Evolutionary conservation across 2,888 invertebrate species (phyloP).

Genomic region (Catotricha subobsoleta): DNA sequence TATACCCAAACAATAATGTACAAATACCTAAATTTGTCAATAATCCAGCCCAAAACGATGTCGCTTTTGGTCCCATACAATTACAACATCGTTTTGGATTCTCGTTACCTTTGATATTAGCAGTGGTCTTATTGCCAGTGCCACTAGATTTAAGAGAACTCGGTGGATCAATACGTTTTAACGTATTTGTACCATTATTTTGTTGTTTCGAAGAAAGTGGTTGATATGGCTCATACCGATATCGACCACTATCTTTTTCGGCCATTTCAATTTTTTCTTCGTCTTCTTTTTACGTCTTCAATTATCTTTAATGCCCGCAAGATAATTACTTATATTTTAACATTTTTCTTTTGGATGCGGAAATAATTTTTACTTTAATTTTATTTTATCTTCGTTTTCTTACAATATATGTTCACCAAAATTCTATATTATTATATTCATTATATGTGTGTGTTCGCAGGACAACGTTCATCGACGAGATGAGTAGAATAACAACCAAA

Average conservation of each 20-base stretch:
- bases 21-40: constrained; percentile 71
- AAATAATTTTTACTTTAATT: too few relatives aligned
- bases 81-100: constrained; percentile 14
- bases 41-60: constrained; percentile 41
- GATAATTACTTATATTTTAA: too few relatives aligned
- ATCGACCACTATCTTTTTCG: constrained; percentile 22
- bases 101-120: background rate
- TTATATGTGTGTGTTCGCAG: too few relatives aligned
- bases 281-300: background rate
- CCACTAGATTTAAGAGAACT: constrained; percentile 3
- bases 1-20: constrained; percentile 62
- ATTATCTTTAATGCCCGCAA: too few relatives aligned
- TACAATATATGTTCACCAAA: too few relatives aligned
- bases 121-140: background rate
- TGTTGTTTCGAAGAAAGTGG: constrained; percentile 17
- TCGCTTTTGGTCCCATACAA: constrained; percentile 17
- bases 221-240: constrained; percentile 30
- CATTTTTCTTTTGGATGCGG: too few relatives aligned
- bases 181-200: constrained; percentile 17
- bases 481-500: too few relatives aligned
- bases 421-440: too few relatives aligned
- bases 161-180: constrained; percentile 18
- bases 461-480: too few relatives aligned
- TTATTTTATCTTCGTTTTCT: too few relatives aligned
- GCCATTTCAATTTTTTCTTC: constrained; percentile 9